Evolutionary conservation across 2,797 vertebrate species (phyloP).

Genomic region (Phataginus tricuspis): DNA sequence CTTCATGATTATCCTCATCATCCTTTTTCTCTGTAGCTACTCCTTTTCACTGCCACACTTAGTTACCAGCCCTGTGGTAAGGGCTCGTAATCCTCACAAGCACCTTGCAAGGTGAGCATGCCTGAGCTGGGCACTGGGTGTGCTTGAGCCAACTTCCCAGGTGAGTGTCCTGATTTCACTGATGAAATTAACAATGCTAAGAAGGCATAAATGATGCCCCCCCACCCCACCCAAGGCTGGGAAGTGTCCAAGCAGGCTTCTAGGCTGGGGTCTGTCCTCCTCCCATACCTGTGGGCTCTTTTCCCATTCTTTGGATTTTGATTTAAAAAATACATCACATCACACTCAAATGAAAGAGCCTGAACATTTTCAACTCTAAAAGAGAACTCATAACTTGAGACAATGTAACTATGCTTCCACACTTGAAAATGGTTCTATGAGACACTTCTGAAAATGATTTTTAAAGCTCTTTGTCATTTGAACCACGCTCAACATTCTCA

Average conservation of each 20-base stretch:
- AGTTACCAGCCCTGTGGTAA: neutral
- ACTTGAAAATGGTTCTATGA: neutral
- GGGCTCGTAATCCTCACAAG: neutral
- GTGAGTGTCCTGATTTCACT: neutral
- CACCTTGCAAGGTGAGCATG: neutral
- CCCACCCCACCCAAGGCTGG: too few relatives aligned
- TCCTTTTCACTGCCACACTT: neutral
- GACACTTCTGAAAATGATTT: neutral
- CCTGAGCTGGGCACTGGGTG: accelerated
- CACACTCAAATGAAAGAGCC: neutral
- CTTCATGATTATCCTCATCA: neutral
- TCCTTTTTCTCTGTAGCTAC: neutral
- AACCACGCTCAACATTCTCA: neutral
- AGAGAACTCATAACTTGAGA: neutral
- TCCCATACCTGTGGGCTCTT: neutral
- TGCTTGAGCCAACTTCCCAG: neutral
- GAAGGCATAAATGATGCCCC: neutral
- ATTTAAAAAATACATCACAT: neutral
- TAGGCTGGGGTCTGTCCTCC: neutral
- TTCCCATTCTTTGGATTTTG: neutral
- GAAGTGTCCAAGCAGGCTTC: neutral
- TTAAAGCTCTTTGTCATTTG: neutral
- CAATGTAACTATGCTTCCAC: neutral
- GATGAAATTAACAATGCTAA: neutral
- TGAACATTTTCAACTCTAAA: neutral